Base-by-base conservation (phyloP, 2,888 invertebrate genomes). In the Lasioglossum oenotherae region DNA sequence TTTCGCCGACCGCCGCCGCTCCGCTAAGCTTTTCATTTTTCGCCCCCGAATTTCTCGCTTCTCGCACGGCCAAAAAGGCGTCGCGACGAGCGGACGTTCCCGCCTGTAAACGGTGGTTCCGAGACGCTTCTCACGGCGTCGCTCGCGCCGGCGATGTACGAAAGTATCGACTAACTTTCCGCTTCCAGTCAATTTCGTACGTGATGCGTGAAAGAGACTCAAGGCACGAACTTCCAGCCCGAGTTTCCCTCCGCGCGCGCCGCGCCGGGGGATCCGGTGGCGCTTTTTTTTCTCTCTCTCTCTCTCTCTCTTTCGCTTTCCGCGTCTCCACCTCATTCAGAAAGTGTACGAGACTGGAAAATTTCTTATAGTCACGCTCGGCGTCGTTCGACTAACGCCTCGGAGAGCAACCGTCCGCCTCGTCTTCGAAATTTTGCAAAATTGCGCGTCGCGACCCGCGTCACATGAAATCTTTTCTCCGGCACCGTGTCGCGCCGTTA, bases 151-250 rank as follows among this genome's bases (percentile, higher is more conserved):
- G 35, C 74, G 60, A 78, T 53, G 80, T 12, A 73, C 57, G 44
- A 74, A 85, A 76, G 75, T 84, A 87, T 87, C 84, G 87, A 78
- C 81, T 75, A 83, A 87, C 79, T 87, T 86, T 73, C 79, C 78
- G 81, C 73, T 88, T 83, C 87, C 85, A 87, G 79, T 87, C 87
- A 81, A 88, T 88, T 87, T 87, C 77, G 82, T 86, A 87, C 86
- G 83, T 78, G 88, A 87, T 83, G 82, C 83, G 83, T 81, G 87
- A 87, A 81, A 83, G 82, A 82, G 83, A 86, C 77, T 80, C 72
- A 53, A 44, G 74, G 74, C 41, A 57, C 60, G 67, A 69, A 85
- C 67, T 81, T 76, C 73, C 44, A 4, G 67, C 72, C 44, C 73
- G 74, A 81, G 80, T 83, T 85, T 73, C 79, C 80, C 67, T 67